phyloP scores from a whole-genome alignment of 1,140 invertebrate genomes.

The Monomorium pharaonis region DNA sequence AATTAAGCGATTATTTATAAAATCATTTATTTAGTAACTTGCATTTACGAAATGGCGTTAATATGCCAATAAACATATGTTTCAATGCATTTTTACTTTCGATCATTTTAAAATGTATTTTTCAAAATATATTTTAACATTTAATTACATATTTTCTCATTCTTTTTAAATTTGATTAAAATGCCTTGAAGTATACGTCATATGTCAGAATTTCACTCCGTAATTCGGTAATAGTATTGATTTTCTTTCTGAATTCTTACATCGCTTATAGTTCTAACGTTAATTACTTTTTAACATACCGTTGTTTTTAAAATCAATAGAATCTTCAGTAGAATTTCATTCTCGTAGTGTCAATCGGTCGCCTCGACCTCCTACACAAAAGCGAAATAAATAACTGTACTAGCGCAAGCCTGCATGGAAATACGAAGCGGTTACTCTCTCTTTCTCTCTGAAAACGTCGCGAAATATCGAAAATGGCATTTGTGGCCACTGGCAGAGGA shows the following conservation, averaged over 20 bases:
- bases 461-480: constrained; percentile 32
- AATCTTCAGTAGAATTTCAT: neutral
- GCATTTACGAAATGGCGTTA: no score
- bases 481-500: neutral
- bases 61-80: no score
- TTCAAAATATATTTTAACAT: no score
- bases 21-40: no score
- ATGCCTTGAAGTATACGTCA: neutral
- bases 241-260: neutral
- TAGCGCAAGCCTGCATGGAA: neutral
- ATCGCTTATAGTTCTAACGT: neutral
- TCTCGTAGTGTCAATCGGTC: neutral
- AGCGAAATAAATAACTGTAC: neutral
- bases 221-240: no score
- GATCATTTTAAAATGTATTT: no score
- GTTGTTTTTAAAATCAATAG: neutral
- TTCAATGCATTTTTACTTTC: no score
- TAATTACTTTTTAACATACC: neutral
- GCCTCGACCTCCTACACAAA: neutral
- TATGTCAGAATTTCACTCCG: neutral
- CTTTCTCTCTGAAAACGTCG: neutral
- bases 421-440: neutral
- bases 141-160: no score
- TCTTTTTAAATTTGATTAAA: no score
- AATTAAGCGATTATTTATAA: no score